Percentiles rank a stretch among this genome's conserved stretches.
Conservation (phyloP, 2,113 vertebrate genomes). For the Tychaedon coryphoeus region DNA sequence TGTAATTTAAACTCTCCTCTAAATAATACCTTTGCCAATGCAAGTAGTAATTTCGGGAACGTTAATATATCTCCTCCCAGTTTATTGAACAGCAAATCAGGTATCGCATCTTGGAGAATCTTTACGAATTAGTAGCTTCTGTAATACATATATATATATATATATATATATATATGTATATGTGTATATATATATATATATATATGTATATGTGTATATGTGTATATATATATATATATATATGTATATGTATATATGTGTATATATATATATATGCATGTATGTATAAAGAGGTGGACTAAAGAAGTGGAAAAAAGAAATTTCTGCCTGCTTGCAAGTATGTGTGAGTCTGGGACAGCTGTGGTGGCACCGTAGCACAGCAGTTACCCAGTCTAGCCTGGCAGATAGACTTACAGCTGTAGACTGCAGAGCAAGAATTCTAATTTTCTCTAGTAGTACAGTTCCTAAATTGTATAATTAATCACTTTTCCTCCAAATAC, state of each 20-base stretch:
- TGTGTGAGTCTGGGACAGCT: neutral
- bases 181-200: too few species aligned
- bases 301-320: neutral
- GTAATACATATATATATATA: neutral
- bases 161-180: too few species aligned
- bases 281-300: neutral
- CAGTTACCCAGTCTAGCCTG: neutral
- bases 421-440: neutral
- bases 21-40: neutral
- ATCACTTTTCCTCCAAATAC: neutral
- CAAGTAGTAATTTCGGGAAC: neutral
- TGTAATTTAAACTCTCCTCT: neutral
- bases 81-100: neutral
- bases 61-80: neutral
- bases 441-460: neutral
- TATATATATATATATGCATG: too few species aligned
- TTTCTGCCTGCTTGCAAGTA: neutral
- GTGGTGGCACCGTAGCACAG: fast-evolving
- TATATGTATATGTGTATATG: too few species aligned
- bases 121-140: neutral
- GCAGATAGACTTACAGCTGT: neutral
- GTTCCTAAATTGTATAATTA: neutral
- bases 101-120: neutral
- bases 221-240: too few species aligned
- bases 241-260: too few species aligned